A percentile compares a stretch with the other conserved stretches of the same genome.
Conservation (phyloP, 2,797 vertebrate species). For the Malurus leucopterus region DNA sequence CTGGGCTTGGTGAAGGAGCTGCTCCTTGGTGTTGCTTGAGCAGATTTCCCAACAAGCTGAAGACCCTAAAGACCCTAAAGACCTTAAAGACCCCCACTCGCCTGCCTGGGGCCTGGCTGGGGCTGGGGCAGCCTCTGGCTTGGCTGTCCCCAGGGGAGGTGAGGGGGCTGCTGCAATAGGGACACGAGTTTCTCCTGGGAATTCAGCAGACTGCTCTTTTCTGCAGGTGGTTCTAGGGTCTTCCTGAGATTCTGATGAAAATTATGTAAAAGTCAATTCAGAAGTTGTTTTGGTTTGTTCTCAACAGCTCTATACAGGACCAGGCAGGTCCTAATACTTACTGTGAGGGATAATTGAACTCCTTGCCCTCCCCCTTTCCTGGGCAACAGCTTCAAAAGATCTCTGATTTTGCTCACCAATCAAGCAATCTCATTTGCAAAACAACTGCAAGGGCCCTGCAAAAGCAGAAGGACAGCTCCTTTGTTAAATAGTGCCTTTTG, state of each 20-base stretch:
- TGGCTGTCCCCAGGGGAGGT: accelerated
- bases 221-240: neutral
- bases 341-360: neutral
- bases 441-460: constrained; percentile 33
- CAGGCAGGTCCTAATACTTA: neutral
- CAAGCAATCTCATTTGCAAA: constrained; percentile 61
- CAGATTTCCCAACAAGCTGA: neutral
- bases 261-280: neutral
- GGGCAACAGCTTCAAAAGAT: constrained; percentile 51
- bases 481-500: constrained; percentile 37
- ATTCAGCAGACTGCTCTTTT: neutral
- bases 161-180: neutral
- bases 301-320: neutral
- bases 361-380: constrained; percentile 26
- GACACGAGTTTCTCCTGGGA: neutral
- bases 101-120: neutral
- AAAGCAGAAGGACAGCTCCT: constrained; percentile 28
- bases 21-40: neutral
- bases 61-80: neutral
- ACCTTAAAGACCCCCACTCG: accelerated
- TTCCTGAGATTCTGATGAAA: neutral
- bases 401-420: constrained; percentile 52
- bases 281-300: neutral
- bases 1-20: neutral
- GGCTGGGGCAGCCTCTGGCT: neutral